phyloP scores from a whole-genome alignment of 2,797 vertebrate genomes.

The Squalus acanthias region DNA sequence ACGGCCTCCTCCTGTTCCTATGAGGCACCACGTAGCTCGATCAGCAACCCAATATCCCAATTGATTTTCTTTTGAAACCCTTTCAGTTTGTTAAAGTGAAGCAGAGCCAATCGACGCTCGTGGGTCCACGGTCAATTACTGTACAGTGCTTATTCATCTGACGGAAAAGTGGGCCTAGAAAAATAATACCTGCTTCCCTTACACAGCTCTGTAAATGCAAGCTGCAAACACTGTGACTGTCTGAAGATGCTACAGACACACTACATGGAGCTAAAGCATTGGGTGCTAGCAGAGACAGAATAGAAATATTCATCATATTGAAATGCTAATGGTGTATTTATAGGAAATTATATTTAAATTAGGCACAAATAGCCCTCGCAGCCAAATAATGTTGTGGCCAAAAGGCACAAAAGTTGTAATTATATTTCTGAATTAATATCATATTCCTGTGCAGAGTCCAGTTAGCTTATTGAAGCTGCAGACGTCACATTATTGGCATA shows the following conservation, averaged over 20 bases:
- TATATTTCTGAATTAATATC: constrained; percentile 18
- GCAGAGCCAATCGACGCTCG: neutral
- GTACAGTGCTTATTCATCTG: neutral
- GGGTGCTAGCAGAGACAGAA: neutral
- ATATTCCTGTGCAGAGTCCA: neutral
- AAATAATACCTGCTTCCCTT: neutral
- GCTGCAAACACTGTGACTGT: neutral
- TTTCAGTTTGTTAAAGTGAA: neutral
- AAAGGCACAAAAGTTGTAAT: neutral
- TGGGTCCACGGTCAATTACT: neutral
- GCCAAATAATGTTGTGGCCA: neutral
- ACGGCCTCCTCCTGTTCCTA: neutral
- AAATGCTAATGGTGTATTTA: constrained; percentile 9
- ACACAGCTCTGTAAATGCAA: neutral
- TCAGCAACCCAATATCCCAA: neutral
- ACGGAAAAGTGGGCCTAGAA: neutral
- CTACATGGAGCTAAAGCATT: neutral
- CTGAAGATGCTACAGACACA: neutral
- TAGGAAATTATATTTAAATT: constrained; percentile 15
- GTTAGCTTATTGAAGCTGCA: neutral
- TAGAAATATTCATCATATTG: neutral
- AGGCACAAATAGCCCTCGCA: neutral
- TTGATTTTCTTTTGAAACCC: neutral
- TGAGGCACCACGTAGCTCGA: neutral
- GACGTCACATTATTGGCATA: neutral